These are phyloP conservation scores for Oreamnos americanus DNA, from an alignment of 2,113 vertebrate genomes.

Conservation along the genomic window DNA sequence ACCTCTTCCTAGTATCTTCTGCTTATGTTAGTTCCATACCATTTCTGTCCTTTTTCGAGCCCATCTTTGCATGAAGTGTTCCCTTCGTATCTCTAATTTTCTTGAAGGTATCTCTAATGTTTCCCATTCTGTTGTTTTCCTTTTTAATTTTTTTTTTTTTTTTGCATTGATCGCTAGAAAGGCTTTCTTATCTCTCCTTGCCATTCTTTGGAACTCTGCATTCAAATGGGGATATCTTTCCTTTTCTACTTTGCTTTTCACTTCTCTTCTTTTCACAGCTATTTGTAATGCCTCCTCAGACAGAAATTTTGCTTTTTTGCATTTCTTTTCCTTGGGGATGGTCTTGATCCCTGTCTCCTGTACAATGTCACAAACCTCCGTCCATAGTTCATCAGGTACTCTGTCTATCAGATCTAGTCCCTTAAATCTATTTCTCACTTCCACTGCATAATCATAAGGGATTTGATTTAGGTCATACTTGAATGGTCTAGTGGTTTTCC, in stretches of 20 bases:
- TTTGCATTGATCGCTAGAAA: not conserved
- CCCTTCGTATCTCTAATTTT: not conserved
- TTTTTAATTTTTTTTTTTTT: not conserved
- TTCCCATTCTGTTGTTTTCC: not conserved
- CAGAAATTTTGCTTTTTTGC: not conserved
- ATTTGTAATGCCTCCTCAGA: not conserved
- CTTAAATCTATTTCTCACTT: not conserved
- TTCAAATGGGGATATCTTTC: not conserved
- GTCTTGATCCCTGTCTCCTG: not conserved
- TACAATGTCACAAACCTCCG: accelerated
- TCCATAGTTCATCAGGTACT: not conserved
- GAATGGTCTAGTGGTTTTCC: not conserved
- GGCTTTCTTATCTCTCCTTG: not conserved
- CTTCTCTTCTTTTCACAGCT: not conserved
- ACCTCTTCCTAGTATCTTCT: not conserved
- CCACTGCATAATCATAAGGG: not conserved
- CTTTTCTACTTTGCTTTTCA: not conserved
- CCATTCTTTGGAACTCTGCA: not conserved
- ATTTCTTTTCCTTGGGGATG: not conserved
- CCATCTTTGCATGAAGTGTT: not conserved
- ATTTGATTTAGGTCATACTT: not conserved
- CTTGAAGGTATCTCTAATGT: not conserved
- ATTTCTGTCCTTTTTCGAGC: not conserved
- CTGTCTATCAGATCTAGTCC: not conserved
- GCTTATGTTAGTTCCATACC: not conserved